Evolutionary conservation across 2,113 vertebrate genomes (phyloP), one percentile per base, ranked within the genome.

Genomic region (Poeciliopsis retropinna): DNA sequence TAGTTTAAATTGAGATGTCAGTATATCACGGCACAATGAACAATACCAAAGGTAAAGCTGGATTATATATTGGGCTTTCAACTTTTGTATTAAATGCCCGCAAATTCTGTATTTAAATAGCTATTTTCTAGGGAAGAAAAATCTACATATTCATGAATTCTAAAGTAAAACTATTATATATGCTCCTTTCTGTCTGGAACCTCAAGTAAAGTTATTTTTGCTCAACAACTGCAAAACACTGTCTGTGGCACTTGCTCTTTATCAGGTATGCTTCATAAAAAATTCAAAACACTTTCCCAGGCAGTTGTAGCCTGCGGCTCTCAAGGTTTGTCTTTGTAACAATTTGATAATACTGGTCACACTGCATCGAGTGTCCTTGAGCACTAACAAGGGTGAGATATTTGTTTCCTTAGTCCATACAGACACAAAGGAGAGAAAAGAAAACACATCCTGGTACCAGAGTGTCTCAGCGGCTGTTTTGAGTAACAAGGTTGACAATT

Each of bases 301-400:
- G 69, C 78, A 82, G 77, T 85, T 78, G 84, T 92, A 85, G 88
- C 91, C 92, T 62, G 77, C 77, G 91, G 90, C 90, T 89, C 82
- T 89, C 89, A 90, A 90, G 87, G 86, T 91, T 92, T 89, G 85
- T 90, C 90, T 91, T 90, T 92, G 83, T 88, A 88, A 84, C 75
- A 85, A 83, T 86, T 91, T 90, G 85, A 91, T 86, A 90, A 92
- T 75, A 84, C 81, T 71, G 87, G 91, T 91, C 90, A 91, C 89
- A 90, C 81, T 70, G 89, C 78, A 88, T 80, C 70, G 78, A 67
- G 76, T 87, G 91, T 92, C 91, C 91, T 92, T 92, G 84, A 90
- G 87, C 74, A 69, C 5, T 81, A 78, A 87, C 88, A 92, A 92
- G 89, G 87, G 75, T 82, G 63, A 64, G 60, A 90, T 73, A 84